phyloP scores from a whole-genome alignment of 2,797 vertebrate genomes.

The Oreochromis mossambicus region DNA sequence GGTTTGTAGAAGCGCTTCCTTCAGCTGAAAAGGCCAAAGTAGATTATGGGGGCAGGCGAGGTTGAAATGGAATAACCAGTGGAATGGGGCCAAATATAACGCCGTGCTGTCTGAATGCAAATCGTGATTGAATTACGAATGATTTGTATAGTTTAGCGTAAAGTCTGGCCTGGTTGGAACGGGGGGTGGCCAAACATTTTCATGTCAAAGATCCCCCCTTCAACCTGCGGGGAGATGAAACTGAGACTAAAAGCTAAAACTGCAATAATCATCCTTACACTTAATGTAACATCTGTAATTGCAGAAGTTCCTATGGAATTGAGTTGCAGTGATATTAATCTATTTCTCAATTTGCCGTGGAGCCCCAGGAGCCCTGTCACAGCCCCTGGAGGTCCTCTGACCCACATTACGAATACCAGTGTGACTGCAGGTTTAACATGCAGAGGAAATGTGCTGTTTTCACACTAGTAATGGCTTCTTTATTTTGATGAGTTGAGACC shows the following conservation, averaged over 20 bases:
- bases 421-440: neutral
- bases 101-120: conserved; percentile 60
- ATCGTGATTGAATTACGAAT: conserved; percentile 56
- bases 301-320: conserved; percentile 46
- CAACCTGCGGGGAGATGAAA: neutral
- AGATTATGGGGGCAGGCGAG: conserved; percentile 63
- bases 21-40: conserved; percentile 71
- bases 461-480: neutral
- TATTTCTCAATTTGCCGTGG: conserved; percentile 59
- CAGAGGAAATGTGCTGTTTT: neutral
- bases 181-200: neutral
- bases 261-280: conserved; percentile 8
- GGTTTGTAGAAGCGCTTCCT: conserved; percentile 69
- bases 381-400: conserved; percentile 42
- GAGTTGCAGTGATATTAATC: conserved; percentile 47
- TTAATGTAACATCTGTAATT: conserved; percentile 36
- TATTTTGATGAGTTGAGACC: neutral
- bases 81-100: conserved; percentile 47
- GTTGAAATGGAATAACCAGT: conserved; percentile 63
- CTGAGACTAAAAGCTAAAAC: neutral
- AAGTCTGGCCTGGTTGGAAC: neutral
- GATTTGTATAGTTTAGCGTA: conserved; percentile 48
- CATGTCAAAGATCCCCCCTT: neutral
- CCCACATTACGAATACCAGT: conserved; percentile 36
- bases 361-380: conserved; percentile 5